These are phyloP conservation scores for Zaprionus obscuricornis DNA, from an alignment of 2,888 invertebrate species.

Conservation along the genomic window DNA sequence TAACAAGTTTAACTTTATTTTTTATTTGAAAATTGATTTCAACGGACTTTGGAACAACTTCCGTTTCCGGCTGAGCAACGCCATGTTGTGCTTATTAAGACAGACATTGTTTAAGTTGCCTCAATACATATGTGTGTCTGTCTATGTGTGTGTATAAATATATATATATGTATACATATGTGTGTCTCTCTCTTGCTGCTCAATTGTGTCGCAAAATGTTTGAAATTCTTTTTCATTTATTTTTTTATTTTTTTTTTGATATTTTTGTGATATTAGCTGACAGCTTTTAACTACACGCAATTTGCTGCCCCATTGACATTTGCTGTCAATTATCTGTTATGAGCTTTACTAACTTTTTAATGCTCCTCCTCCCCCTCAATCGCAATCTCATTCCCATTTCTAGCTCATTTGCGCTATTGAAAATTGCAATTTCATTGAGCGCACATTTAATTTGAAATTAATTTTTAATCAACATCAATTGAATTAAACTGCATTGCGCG, in stretches of 20 bases:
- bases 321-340: slow-evolving; percentile 41
- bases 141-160: slow-evolving; percentile 17
- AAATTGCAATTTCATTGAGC: slow-evolving; percentile 61
- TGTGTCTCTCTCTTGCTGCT: background rate
- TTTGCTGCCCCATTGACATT: slow-evolving; percentile 34
- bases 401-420: slow-evolving; percentile 2
- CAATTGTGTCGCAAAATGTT: slow-evolving; percentile 26
- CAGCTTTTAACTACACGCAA: slow-evolving; percentile 35
- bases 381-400: background rate
- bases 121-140: background rate
- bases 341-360: background rate
- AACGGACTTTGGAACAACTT: slow-evolving; percentile 72
- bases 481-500: slow-evolving; percentile 59
- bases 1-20: slow-evolving; percentile 70
- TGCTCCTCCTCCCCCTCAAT: background rate
- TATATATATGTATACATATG: slow-evolving; percentile 10
- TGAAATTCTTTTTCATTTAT: slow-evolving; percentile 24
- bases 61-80: slow-evolving; percentile 65
- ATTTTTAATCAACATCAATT: slow-evolving; percentile 70
- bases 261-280: slow-evolving; percentile 23
- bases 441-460: slow-evolving; percentile 72
- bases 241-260: no score
- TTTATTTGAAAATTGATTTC: slow-evolving; percentile 79
- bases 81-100: slow-evolving; percentile 58
- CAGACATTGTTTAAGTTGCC: slow-evolving; percentile 42